Percentiles rank a stretch among this genome's conserved stretches.
Evolutionary conservation across 2,113 vertebrate genomes (phyloP).

Genomic region (Dromas ardeola): DNA sequence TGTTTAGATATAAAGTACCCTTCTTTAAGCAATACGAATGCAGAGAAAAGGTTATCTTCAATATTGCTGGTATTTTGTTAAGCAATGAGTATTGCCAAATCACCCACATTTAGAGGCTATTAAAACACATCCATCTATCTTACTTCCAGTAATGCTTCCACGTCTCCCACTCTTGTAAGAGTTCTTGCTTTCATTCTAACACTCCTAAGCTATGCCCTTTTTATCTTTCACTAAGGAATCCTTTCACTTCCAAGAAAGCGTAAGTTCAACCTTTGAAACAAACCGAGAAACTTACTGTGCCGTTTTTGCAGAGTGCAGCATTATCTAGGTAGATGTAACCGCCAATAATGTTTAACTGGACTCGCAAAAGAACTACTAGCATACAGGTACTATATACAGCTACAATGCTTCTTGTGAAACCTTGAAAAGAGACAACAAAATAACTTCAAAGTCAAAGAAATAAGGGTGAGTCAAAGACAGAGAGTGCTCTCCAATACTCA

Average conservation of each 20-base stretch:
- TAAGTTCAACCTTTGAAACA: background rate
- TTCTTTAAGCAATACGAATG: background rate
- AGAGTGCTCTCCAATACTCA: background rate
- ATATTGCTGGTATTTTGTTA: background rate
- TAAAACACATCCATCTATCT: background rate
- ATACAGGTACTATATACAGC: constrained; percentile 96
- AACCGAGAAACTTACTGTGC: constrained; percentile 73
- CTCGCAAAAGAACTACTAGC: constrained; percentile 91
- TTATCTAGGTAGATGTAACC: constrained; percentile 98
- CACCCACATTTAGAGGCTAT: background rate
- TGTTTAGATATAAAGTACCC: background rate
- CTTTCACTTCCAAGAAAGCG: background rate
- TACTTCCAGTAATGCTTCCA: background rate
- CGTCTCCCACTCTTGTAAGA: background rate
- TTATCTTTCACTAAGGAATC: background rate
- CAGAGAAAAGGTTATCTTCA: background rate
- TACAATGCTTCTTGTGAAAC: constrained; percentile 92
- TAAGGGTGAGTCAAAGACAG: background rate
- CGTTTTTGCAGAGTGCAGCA: constrained; percentile 82
- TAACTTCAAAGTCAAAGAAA: background rate
- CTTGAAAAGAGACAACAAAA: constrained; percentile 65
- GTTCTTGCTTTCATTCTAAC: background rate
- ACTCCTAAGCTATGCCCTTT: background rate
- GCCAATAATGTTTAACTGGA: constrained; percentile 96
- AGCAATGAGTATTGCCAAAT: background rate